Evolutionary conservation across 2,113 vertebrate species (phyloP), one percentile per base, ranked within the genome.

Genomic region (Petaurus breviceps): DNA sequence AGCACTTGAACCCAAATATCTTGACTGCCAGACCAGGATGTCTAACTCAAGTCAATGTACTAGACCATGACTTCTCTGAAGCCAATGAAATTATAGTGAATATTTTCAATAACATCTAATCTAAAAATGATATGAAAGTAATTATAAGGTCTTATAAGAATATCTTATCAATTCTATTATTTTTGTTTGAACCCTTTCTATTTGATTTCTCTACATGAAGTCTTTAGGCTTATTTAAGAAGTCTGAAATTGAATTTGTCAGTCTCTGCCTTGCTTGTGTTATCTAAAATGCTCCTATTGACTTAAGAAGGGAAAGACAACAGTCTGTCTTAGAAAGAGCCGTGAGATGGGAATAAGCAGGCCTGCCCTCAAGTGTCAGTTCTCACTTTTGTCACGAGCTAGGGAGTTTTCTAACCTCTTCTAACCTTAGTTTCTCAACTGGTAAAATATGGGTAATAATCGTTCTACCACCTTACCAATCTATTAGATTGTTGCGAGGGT

Each of bases 221-320:
- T 25, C 57, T 26, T 25, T 31, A 10, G 52, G 28, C 47, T 22
- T 19, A 52, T 9, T 10, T 2, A 53, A 28, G 43, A 12, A 4
- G 25, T 28, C 52, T 55, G 8, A 23, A 31, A 0, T 37, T 12
- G 28, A 61, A 22, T 25, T 46, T 90, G 3, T 23, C 19, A 46
- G 7, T 47, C 16, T 91, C 23, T 46, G 46, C 43, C 50, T 68
- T 90, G 26, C 28, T 51, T 61, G 3, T 22, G 0, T 28, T 10
- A 2, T 51, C 28, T 0, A 3, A 25, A 2, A 52, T 54, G 52
- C 43, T 50, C n/a, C 57, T 4, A 2, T 31, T n/a, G 16, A 84
- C 46, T 28, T 28, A n/a, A 47, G 24, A 77, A 50, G 2, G 0
- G 91, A 28, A 89, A 37, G 3, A 0, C 0, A 5, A 23, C n/a